Evolutionary conservation across 2,113 vertebrate species (phyloP).

Genomic region (Trematomus loennbergii): DNA sequence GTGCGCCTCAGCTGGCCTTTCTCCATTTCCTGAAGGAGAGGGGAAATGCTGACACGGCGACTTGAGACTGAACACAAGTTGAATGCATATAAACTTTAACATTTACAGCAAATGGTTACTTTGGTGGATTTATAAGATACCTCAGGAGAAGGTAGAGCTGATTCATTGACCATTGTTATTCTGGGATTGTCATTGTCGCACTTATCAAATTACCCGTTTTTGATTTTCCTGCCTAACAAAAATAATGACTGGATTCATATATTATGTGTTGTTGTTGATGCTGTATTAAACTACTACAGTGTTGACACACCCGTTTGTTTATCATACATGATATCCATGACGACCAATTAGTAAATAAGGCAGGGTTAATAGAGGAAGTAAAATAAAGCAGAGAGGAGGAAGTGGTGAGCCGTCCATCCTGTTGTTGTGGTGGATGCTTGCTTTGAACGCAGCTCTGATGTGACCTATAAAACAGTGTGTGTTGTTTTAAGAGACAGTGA

Average conservation of each 20-base stretch:
- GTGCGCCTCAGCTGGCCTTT: constrained; percentile 23
- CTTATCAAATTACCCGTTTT: not conserved
- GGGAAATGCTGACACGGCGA: constrained; percentile 35
- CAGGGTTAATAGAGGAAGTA: constrained; percentile 73
- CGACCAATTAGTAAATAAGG: constrained; percentile 63
- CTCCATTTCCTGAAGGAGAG: not conserved
- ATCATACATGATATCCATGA: constrained; percentile 45
- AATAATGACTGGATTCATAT: not conserved
- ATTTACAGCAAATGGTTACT: constrained; percentile 30
- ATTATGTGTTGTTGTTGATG: not conserved
- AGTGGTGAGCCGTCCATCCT: constrained; percentile 75
- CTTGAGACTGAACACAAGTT: not conserved
- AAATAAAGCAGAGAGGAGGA: constrained; percentile 70
- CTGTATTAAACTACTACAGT: not conserved
- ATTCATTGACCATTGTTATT: constrained; percentile 7
- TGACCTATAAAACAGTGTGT: constrained; percentile 84
- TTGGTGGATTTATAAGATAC: constrained; percentile 22
- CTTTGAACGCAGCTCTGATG: constrained; percentile 81
- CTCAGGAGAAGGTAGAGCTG: not conserved
- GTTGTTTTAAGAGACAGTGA: constrained; percentile 79
- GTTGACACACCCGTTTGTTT: constrained; percentile 13
- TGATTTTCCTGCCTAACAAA: not conserved
- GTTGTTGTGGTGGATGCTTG: constrained; percentile 71
- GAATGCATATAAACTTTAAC: constrained; percentile 26
- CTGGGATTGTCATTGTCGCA: not conserved